These are phyloP conservation scores for Heteromurus nitidus DNA, from an alignment of 2,888 invertebrate genomes.

Conservation along the genomic window DNA sequence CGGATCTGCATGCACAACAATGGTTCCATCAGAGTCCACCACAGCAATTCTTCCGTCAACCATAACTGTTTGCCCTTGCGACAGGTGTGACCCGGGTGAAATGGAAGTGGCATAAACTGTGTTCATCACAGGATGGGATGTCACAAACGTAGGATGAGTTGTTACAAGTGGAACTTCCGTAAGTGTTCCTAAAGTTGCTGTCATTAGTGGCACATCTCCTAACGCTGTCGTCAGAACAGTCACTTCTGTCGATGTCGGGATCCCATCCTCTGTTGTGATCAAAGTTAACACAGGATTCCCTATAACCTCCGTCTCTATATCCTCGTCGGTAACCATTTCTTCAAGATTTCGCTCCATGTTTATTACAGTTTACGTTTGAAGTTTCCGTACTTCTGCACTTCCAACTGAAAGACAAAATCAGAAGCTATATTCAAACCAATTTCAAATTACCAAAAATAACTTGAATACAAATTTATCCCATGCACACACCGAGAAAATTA, in stretches of 20 bases:
- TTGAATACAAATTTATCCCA: no score
- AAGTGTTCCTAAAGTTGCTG: constrained; percentile 31
- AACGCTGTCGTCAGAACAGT: constrained; percentile 44
- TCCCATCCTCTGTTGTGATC: constrained; percentile 58
- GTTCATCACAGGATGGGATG: constrained; percentile 31
- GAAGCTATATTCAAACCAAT: background rate
- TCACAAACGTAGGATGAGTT: constrained; percentile 47
- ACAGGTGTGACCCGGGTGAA: background rate
- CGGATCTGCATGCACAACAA: constrained; percentile 44
- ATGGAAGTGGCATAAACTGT: constrained; percentile 49
- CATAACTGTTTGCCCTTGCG: constrained; percentile 37
- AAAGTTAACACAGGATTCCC: constrained; percentile 33
- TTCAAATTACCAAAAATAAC: constrained; percentile 2
- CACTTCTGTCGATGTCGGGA: constrained; percentile 57
- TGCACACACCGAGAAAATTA: no score
- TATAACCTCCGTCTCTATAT: constrained; percentile 27
- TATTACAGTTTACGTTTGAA: no score
- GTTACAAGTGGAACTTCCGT: constrained; percentile 45
- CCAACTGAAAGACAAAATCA: background rate
- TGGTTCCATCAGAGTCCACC: constrained; percentile 42
- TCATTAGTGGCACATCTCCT: constrained; percentile 49
- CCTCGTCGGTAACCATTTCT: constrained; percentile 23
- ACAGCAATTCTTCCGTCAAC: constrained; percentile 22
- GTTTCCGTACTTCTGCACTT: no score
- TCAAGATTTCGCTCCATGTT: constrained; percentile 27